Evolutionary conservation across 2,797 vertebrate genomes (phyloP), one percentile per base, ranked within the genome.

Genomic region (Helarctos malayanus): DNA sequence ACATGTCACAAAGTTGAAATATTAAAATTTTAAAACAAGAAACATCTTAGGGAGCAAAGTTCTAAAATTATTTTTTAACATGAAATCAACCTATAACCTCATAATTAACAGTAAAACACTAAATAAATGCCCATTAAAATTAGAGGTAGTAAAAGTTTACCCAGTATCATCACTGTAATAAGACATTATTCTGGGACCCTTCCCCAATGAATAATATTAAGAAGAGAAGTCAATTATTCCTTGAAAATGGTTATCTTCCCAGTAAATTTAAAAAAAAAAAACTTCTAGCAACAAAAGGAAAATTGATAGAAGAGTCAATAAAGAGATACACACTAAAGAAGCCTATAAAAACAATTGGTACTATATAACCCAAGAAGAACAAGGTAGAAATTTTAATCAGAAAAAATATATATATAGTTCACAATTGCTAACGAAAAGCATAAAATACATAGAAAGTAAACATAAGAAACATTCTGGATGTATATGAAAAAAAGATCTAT

Each of bases 71-170:
- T 59, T 79, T 78, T 91, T 78, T 68, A 59, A 78, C 23, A 61
- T 52, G 32, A 80, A 87, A 69, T 87, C 45, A 94, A 57, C 1
- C 61, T 71, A 41, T 14, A 18, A 49, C 8, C 16, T 68, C 71
- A 54, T 65, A 88, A 88, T 91, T 79, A 95, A 79, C 7, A 88
- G 23, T 68, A 81, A 89, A 76, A 61, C 35, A 47, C 10, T 63
- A 71, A 8, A 91, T 13, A 87, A 93, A 93, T 61, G 23, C 19
- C 19, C 61, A 78, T 47, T 87, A 83, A 91, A 93, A 83, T 76
- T 6, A 86, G 35, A 91, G 82, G 41, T 21, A 75, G 3, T 61
- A 47, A 49, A 76, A 41, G 7, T 63, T 91, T 83, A 57, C 54
- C 21, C 61, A 65, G 7, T 91, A 65, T 57, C 47, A 91, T 71